phyloP scores from a whole-genome alignment of 2,888 invertebrate species.

The Aromia moschata region DNA sequence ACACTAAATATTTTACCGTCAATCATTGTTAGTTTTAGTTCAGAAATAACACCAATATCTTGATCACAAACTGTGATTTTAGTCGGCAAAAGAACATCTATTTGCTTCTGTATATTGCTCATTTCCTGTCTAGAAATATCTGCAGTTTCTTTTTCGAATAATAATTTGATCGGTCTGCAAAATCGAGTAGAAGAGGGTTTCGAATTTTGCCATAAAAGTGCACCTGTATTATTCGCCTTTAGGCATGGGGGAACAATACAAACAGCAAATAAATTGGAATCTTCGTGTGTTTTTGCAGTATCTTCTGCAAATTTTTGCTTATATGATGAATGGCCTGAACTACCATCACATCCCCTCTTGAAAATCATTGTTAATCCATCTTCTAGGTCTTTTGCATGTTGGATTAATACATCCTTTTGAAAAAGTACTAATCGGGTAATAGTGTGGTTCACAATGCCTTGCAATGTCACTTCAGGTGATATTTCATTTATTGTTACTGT shows the following conservation, averaged over 20 bases:
- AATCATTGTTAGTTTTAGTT: neutral
- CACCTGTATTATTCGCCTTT: neutral
- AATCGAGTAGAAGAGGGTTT: neutral
- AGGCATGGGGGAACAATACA: neutral
- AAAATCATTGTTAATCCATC: neutral
- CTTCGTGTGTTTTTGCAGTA: neutral
- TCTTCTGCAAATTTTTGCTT: neutral
- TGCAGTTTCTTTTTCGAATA: neutral
- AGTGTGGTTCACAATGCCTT: neutral
- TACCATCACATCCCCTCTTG: neutral
- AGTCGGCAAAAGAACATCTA: neutral
- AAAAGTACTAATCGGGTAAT: neutral
- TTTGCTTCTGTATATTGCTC: neutral
- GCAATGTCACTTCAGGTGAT: neutral
- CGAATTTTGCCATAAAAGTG: neutral
- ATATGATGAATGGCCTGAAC: neutral
- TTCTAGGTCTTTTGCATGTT: neutral
- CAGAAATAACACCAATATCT: neutral
- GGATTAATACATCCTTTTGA: neutral
- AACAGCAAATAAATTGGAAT: neutral
- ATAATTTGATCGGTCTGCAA: neutral
- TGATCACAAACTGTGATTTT: neutral
- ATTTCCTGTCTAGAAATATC: neutral
- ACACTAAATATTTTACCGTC: neutral
- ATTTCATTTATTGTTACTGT: neutral